These are phyloP conservation scores for Acleris cristana DNA, from an alignment of 2,888 invertebrate genomes.

Conservation along the genomic window DNA sequence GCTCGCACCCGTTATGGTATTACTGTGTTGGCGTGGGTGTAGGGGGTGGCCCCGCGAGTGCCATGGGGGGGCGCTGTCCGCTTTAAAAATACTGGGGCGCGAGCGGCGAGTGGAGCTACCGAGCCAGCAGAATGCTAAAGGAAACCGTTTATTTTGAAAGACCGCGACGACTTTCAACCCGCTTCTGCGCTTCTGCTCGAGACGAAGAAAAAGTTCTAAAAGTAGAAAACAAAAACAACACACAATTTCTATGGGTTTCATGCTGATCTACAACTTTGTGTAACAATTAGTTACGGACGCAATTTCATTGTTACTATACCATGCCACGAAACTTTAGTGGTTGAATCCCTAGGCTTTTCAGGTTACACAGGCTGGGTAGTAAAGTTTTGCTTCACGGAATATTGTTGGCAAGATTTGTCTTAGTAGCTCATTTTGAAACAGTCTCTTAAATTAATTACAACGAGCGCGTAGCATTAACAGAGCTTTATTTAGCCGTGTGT, in stretches of 20 bases:
- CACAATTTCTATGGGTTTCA: too few relatives aligned
- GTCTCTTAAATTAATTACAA: neutral
- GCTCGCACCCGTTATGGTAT: constrained; percentile 83
- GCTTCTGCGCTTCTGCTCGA: constrained; percentile 56
- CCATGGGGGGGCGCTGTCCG: constrained; percentile 77
- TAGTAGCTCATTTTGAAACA: constrained; percentile 11
- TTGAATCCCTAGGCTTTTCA: too few relatives aligned
- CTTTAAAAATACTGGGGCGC: constrained; percentile 80
- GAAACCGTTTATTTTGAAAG: constrained; percentile 79
- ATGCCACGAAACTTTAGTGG: constrained; percentile 52
- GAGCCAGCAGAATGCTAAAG: constrained; percentile 70
- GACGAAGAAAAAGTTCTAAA: constrained; percentile 65
- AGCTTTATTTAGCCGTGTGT: neutral
- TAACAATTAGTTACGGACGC: too few relatives aligned
- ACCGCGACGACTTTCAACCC: constrained; percentile 63
- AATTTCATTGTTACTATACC: constrained; percentile 34
- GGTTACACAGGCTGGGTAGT: constrained; percentile 27
- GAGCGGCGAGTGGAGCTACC: constrained; percentile 64
- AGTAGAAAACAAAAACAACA: constrained; percentile 57
- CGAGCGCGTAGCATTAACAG: too few relatives aligned
- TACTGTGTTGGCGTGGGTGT: constrained; percentile 73
- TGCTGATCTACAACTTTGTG: too few relatives aligned
- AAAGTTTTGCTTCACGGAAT: constrained; percentile 49
- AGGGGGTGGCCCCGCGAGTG: constrained; percentile 61
- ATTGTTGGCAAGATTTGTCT: constrained; percentile 48